Percentiles rank a stretch among this genome's conserved stretches.
These are phyloP conservation scores for Rhinella marina DNA, from an alignment of 2,797 vertebrate genomes.

Conservation along the genomic window DNA sequence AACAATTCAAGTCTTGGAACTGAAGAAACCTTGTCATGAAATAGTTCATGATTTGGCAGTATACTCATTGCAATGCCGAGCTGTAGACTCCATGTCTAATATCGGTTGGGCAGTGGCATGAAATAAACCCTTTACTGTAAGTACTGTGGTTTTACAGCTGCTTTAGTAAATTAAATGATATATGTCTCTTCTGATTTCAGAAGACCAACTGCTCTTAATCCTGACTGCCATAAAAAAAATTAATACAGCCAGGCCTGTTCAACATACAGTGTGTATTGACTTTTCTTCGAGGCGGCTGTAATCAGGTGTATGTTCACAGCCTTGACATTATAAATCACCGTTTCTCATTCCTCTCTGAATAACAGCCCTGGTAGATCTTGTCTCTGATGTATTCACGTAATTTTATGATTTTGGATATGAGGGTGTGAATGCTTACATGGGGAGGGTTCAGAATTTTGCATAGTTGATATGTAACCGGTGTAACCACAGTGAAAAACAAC, in stretches of 20 bases:
- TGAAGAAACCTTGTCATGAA: neutral
- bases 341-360: conserved; percentile 23
- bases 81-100: neutral
- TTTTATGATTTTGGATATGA: neutral
- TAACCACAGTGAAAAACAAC: neutral
- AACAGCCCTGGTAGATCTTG: neutral
- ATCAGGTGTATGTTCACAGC: neutral
- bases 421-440: neutral
- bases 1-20: neutral
- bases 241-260: neutral
- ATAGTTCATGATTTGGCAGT: neutral
- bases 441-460: neutral
- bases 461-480: neutral
- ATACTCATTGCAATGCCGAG: neutral
- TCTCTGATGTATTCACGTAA: neutral
- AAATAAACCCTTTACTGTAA: neutral
- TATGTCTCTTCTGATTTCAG: neutral
- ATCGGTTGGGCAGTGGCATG: neutral
- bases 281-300: neutral
- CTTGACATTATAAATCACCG: conserved; percentile 24
- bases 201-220: neutral
- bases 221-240: neutral
- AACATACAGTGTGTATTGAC: conserved; percentile 19
- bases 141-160: neutral
- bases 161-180: conserved; percentile 3